phyloP scores from a whole-genome alignment of 2,113 vertebrate species.

The Datnioides undecimradiatus region DNA sequence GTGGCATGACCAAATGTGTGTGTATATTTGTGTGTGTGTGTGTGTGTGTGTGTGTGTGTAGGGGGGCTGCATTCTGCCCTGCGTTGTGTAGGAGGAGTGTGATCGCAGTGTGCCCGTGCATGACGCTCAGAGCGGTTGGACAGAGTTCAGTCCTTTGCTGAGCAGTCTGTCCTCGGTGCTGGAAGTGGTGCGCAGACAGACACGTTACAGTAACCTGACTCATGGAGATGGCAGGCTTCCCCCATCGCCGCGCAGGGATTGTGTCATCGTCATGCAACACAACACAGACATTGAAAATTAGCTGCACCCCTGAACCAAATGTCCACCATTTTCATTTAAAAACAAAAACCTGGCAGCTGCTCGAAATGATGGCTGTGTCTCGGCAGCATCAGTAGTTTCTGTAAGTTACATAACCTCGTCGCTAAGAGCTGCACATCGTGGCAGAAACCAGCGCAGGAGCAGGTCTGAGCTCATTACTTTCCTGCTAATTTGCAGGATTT shows the following conservation, averaged over 20 bases:
- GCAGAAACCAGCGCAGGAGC: too few species aligned
- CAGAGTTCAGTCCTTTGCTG: conserved; percentile 61
- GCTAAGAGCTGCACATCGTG: too few species aligned
- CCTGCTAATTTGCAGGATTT: too few species aligned
- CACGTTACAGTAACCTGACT: conserved; percentile 64
- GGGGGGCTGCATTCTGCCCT: conserved; percentile 61
- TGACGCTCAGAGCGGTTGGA: conserved; percentile 73
- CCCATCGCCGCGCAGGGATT: conserved; percentile 22
- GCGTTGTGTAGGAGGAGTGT: conserved; percentile 76
- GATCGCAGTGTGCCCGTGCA: conserved; percentile 69
- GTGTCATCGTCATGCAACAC: conserved; percentile 23
- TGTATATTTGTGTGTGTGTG: conserved; percentile 21
- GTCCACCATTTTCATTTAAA: conserved; percentile 38
- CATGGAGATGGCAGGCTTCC: conserved; percentile 62
- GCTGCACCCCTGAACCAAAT: not conserved
- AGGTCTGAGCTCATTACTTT: too few species aligned
- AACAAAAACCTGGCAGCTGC: not conserved
- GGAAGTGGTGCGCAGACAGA: conserved; percentile 56
- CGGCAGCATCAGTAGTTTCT: not conserved
- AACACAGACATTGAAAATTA: not conserved
- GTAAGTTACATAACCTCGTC: too few species aligned
- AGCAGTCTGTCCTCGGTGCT: conserved; percentile 63
- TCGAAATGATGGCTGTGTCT: not conserved
- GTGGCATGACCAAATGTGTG: conserved; percentile 44
- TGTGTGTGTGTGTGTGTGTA: not conserved